Percentiles rank a stretch among this genome's conserved stretches.
Conservation (phyloP, 2,888 invertebrate species). For the Nematopogon swammerdamellus region DNA sequence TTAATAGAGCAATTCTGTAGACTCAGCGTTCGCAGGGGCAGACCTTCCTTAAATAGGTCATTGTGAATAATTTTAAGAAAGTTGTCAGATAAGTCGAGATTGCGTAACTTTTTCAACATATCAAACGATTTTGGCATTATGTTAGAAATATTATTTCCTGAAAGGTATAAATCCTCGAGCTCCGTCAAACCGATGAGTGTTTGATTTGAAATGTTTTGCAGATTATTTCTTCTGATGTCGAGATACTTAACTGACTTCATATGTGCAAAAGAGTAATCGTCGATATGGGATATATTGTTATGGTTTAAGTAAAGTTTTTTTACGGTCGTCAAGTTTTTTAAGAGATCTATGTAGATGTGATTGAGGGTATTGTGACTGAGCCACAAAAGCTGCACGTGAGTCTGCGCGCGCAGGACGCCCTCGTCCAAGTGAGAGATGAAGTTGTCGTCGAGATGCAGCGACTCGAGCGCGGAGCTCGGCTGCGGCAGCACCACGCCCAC, state of each 20-base stretch:
- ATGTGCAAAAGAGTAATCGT: conserved; percentile 75
- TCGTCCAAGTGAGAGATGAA: conserved; percentile 69
- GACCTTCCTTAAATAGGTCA: conserved; percentile 71
- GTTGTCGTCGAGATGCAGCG: conserved; percentile 77
- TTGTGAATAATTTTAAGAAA: conserved; percentile 67
- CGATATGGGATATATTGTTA: conserved; percentile 76
- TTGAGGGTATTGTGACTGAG: conserved; percentile 74
- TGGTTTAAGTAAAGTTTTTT: conserved; percentile 74
- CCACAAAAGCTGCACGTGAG: conserved; percentile 80
- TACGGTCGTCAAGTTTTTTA: conserved; percentile 70
- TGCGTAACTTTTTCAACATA: conserved; percentile 70
- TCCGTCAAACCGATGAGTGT: conserved; percentile 74
- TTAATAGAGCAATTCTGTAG: conserved; percentile 74
- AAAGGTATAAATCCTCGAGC: conserved; percentile 75
- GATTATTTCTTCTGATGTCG: conserved; percentile 71
- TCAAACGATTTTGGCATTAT: conserved; percentile 74
- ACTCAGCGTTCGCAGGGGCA: conserved; percentile 70
- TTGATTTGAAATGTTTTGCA: conserved; percentile 66
- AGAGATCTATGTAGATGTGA: conserved; percentile 67
- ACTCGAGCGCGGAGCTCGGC: conserved; percentile 64
- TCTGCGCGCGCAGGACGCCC: conserved; percentile 71
- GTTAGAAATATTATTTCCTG: conserved; percentile 65
- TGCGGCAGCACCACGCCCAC: conserved; percentile 77
- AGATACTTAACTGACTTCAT: conserved; percentile 74
- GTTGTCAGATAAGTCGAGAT: conserved; percentile 78